Evolutionary conservation across 2,113 vertebrate species (phyloP), one percentile per base, ranked within the genome.

Genomic region (Oryzias melastigma): DNA sequence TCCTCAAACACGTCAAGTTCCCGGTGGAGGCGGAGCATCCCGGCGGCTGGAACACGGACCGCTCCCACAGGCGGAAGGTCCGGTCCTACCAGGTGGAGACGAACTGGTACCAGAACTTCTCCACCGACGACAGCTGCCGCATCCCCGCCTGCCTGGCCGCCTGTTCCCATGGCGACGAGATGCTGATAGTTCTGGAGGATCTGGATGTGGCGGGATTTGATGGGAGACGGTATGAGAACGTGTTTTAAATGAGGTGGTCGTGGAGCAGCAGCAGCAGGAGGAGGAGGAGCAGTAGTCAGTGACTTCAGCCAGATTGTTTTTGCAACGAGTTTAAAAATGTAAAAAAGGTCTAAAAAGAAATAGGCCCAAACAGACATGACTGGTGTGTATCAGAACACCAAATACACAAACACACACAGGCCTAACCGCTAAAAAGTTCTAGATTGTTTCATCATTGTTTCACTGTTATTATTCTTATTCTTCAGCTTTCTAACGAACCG

Each of bases 71-170:
- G 10, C 87, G 91, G 0, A 93, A 92, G 62, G 88, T 91, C 0
- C 81, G 80, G 4, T 93, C 91, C 16, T 92, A 92, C 65, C 87
- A 92, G 65, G 89, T 93, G 78, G 92, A 93, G 77, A 88, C 82
- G 0, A 65, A 90, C 79, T 93, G 90, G 90, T 93, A 93, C 80
- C 84, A 84, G 78, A 91, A 89, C 72, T 92, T 88, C 24, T 75
- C 83, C 75, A 89, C 92, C 22, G 71, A 68, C 17, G 73, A 42
- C 7, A 55, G 29, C 43, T 91, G 90, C 24, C 76, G 84, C 42
- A 81, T 82, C 52, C 91, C 92, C 0, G 56, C 61, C 54, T 93
- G 88, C 58, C 78, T 92, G 50, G 88, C 84, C 5, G 82, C 82
- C 54, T 76, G 74, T 59, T 88, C 86, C 48, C 73, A 87, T 40